These are phyloP conservation scores for Phylloscopus whistleri DNA, from an alignment of 2,113 vertebrate genomes.

Conservation along the genomic window DNA sequence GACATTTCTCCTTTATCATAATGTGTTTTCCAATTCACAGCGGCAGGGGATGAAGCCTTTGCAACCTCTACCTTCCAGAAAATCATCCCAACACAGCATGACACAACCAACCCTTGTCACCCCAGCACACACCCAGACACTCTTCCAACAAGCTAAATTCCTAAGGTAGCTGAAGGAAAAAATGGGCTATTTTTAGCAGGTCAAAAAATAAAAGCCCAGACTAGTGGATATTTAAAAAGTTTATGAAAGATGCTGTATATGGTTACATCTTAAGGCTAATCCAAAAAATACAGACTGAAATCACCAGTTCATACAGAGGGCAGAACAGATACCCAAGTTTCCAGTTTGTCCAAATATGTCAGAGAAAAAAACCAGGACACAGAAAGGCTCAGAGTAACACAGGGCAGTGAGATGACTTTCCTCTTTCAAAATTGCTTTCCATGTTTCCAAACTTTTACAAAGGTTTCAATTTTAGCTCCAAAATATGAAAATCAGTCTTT, in stretches of 20 bases:
- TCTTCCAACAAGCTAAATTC: neutral
- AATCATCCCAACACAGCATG: neutral
- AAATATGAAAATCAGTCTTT: neutral
- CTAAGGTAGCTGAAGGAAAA: neutral
- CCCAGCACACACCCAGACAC: neutral
- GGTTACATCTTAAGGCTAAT: neutral
- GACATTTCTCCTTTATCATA: neutral
- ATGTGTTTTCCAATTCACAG: slow-evolving; percentile 8
- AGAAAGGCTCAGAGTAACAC: neutral
- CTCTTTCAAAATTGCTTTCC: neutral
- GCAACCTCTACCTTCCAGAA: slow-evolving; percentile 13
- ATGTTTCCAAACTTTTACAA: neutral
- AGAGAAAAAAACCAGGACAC: neutral
- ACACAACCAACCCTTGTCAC: neutral
- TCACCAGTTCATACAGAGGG: neutral
- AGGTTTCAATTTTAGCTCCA: neutral
- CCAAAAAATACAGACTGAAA: neutral
- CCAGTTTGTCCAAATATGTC: neutral
- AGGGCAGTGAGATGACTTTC: neutral
- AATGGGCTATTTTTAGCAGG: neutral
- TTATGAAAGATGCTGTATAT: neutral
- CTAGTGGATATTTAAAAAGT: neutral
- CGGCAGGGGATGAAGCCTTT: neutral
- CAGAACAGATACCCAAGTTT: neutral
- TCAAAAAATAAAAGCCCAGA: neutral